Percentiles rank a stretch among this genome's conserved stretches.
phyloP scores from a whole-genome alignment of 2,113 vertebrate species.

The Thinocorus orbignyianus region DNA sequence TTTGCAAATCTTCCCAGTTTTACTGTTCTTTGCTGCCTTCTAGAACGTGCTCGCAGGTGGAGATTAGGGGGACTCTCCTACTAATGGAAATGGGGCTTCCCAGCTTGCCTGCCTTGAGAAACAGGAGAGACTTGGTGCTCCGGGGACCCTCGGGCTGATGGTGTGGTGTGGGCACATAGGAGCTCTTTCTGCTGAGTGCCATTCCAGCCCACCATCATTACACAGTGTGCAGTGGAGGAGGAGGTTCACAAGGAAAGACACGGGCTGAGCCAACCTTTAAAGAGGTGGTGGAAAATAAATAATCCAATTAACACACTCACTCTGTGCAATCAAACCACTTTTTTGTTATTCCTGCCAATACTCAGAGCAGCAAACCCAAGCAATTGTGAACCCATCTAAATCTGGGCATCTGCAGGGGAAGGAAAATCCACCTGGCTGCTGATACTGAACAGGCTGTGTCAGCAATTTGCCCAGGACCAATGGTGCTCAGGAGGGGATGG shows the following conservation, averaged over 20 bases:
- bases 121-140: neutral
- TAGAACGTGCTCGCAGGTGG: neutral
- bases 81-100: neutral
- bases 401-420: neutral
- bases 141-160: neutral
- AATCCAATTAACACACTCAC: neutral
- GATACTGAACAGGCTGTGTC: neutral
- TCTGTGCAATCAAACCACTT: neutral
- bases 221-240: neutral
- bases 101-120: neutral
- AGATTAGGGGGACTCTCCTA: neutral
- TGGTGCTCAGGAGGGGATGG: neutral
- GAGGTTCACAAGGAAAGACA: neutral
- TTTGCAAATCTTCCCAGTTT: slow-evolving; percentile 38
- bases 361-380: neutral
- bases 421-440: neutral
- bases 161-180: neutral
- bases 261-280: neutral
- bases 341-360: neutral
- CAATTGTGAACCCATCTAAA: neutral
- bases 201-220: neutral
- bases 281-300: neutral
- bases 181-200: neutral
- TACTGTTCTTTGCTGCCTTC: neutral
- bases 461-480: neutral